Percentiles rank a stretch among this genome's conserved stretches.
These are phyloP conservation scores for Apamea crenata DNA, from an alignment of 2,888 invertebrate species.

Conservation along the genomic window DNA sequence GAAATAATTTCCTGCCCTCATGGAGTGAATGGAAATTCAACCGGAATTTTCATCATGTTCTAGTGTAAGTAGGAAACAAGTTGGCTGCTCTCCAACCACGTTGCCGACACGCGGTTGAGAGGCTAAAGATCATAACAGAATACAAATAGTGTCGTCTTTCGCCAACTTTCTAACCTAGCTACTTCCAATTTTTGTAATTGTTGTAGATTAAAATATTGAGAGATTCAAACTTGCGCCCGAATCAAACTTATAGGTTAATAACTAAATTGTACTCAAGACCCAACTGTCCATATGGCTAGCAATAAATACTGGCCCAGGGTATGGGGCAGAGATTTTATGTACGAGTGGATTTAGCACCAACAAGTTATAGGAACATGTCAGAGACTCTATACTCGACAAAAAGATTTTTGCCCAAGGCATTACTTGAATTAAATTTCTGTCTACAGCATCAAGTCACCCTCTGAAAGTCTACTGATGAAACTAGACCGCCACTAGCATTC, in stretches of 20 bases:
- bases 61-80: not conserved
- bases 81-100: constrained; percentile 54
- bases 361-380: constrained; percentile 78
- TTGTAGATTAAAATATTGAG: not conserved
- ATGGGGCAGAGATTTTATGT: constrained; percentile 79
- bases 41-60: not conserved
- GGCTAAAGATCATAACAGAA: constrained; percentile 27
- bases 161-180: not conserved
- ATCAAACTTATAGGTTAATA: not conserved
- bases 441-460: not conserved
- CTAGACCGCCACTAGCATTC: not conserved
- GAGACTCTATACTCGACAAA: constrained; percentile 89
- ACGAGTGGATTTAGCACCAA: constrained; percentile 89
- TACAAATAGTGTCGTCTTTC: constrained; percentile 25
- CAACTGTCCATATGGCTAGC: constrained; percentile 82
- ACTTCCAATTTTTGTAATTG: not conserved
- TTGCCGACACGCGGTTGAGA: constrained; percentile 34
- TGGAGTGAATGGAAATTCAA: not conserved
- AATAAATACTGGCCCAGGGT: constrained; percentile 82
- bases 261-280: constrained; percentile 80
- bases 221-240: not conserved
- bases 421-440: not conserved
- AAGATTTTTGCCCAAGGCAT: not conserved
- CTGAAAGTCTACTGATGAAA: not conserved
- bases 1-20: not conserved